Evolutionary conservation across 2,888 invertebrate genomes (phyloP).

Genomic region (Dasysyrphus tricinctus): DNA sequence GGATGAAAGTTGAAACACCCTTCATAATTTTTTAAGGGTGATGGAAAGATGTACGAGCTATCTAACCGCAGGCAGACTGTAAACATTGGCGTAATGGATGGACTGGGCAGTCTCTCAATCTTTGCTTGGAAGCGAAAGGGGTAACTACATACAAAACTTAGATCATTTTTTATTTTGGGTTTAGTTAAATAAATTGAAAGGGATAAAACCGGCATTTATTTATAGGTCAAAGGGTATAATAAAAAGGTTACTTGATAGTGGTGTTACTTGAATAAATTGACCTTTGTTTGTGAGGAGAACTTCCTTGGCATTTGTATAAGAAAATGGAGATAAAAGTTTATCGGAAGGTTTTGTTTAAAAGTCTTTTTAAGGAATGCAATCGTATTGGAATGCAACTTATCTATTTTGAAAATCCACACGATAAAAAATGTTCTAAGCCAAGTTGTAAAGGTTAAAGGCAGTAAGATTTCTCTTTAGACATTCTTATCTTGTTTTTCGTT

Average conservation of each 20-base stretch:
- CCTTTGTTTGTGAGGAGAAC: neutral
- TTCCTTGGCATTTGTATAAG: neutral
- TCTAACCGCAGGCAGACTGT: constrained; percentile 50
- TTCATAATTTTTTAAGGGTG: constrained; percentile 8
- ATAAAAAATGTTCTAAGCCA: neutral
- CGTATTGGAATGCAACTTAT: no score
- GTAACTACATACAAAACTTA: neutral
- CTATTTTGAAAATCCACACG: no score
- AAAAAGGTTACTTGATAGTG: neutral
- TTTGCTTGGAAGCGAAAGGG: neutral
- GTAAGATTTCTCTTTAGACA: no score
- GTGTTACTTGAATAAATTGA: constrained; percentile 32
- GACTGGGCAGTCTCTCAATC: constrained; percentile 9
- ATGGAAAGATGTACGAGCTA: constrained; percentile 14
- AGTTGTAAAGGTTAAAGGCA: no score
- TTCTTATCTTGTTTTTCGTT: no score
- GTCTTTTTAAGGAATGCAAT: neutral
- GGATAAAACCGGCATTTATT: constrained; percentile 9
- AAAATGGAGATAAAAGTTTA: neutral
- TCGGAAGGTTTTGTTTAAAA: neutral
- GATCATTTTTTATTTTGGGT: constrained; percentile 17
- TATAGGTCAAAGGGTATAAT: constrained; percentile 25
- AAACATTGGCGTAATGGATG: constrained; percentile 21
- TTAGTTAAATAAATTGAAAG: constrained; percentile 25
- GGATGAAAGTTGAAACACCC: constrained; percentile 37